phyloP scores from a whole-genome alignment of 2,113 vertebrate genomes.

The Gymnogyps californianus region DNA sequence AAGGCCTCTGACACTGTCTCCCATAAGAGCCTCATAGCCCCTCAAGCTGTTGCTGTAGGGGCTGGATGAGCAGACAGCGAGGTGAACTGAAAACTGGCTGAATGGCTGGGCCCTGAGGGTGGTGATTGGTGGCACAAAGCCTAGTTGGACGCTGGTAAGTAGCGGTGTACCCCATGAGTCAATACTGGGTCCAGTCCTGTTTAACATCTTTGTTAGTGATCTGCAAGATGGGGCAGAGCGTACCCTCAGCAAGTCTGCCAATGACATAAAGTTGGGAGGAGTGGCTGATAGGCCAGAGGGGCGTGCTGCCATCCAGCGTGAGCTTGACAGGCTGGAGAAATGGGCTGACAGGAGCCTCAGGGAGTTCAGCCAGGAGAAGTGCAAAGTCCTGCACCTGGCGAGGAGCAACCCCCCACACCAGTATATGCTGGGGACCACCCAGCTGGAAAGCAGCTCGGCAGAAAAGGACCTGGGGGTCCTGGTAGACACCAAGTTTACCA shows the following conservation, averaged over 20 bases:
- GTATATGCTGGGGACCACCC: not conserved
- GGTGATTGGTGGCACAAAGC: not conserved
- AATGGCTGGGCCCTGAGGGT: not conserved
- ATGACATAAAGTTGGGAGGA: not conserved
- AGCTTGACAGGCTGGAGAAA: not conserved
- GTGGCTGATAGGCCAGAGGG: not conserved
- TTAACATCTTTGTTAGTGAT: no score
- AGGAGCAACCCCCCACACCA: not conserved
- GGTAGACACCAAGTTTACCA: not conserved
- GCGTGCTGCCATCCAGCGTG: fast-evolving
- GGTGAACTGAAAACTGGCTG: not conserved
- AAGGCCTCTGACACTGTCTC: not conserved
- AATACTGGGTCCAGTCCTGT: not conserved
- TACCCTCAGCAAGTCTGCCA: not conserved
- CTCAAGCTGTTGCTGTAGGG: not conserved
- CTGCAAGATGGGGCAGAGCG: no score
- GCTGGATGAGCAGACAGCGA: not conserved
- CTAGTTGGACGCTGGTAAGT: not conserved
- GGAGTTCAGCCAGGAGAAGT: not conserved
- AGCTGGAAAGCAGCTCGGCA: not conserved
- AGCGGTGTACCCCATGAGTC: not conserved
- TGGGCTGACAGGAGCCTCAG: not conserved
- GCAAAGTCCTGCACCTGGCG: not conserved
- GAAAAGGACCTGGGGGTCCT: not conserved
- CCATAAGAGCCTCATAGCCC: not conserved